Percentiles rank a stretch among this genome's conserved stretches.
phyloP scores from a whole-genome alignment of 1,140 invertebrate species.

The Aphidius ervi region DNA sequence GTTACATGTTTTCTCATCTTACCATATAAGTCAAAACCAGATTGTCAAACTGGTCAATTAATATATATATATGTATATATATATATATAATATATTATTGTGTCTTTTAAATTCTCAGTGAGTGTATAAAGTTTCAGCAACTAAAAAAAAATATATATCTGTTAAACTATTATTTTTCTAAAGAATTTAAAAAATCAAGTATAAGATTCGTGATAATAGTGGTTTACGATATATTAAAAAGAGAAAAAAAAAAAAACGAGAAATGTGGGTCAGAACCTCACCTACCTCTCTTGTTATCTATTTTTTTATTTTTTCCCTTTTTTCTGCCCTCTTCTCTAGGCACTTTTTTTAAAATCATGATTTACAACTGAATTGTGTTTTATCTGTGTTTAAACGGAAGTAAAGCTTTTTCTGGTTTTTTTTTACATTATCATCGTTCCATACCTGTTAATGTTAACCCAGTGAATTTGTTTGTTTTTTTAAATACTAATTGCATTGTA shows the following conservation, averaged over 20 bases:
- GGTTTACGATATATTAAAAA: background rate
- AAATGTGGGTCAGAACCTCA: constrained; percentile 6
- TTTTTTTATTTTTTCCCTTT: background rate
- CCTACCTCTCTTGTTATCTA: background rate
- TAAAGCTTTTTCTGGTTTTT: background rate
- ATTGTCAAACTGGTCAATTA: constrained; percentile 13
- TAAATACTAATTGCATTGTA: constrained; percentile 1
- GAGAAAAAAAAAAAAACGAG: background rate
- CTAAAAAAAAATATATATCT: background rate
- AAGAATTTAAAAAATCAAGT: constrained; percentile 9
- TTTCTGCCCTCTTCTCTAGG: background rate
- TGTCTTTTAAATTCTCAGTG: no score
- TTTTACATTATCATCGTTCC: constrained; percentile 14
- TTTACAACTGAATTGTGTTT: constrained; percentile 17
- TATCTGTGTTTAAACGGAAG: constrained; percentile 15
- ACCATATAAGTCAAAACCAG: constrained; percentile 8
- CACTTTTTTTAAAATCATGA: constrained; percentile 8
- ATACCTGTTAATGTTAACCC: background rate
- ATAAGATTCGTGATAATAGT: background rate
- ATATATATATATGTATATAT: background rate
- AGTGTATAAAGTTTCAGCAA: background rate
- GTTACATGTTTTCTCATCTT: constrained; percentile 7
- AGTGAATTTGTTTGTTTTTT: constrained; percentile 15
- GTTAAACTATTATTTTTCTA: background rate
- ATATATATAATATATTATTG: background rate